Evolutionary conservation across 2,113 vertebrate genomes (phyloP).

Genomic region (Larimichthys crocea): DNA sequence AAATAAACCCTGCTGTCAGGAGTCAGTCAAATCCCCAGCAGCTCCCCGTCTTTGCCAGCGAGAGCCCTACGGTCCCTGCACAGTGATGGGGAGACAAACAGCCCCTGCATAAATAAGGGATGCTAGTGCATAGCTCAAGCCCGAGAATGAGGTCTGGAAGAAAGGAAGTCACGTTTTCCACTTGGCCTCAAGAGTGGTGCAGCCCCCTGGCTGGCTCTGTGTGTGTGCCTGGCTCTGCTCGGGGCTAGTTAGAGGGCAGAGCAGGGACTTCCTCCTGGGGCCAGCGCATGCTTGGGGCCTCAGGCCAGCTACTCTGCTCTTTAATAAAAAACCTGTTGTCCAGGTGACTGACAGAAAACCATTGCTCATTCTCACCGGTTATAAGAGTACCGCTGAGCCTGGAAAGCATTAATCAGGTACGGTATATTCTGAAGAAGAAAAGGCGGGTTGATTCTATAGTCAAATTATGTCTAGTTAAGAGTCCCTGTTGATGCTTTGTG

Average conservation of each 20-base stretch:
- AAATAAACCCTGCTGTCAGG: slow-evolving; percentile 81
- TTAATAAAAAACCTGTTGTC: slow-evolving; percentile 59
- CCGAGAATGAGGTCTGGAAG: slow-evolving; percentile 60
- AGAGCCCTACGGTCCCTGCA: slow-evolving; percentile 53
- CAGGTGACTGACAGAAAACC: slow-evolving; percentile 49
- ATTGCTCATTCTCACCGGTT: slow-evolving; percentile 39
- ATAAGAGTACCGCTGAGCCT: slow-evolving; percentile 27
- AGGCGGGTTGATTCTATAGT: slow-evolving; percentile 43
- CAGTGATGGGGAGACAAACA: slow-evolving; percentile 69
- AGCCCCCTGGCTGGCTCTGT: slow-evolving; percentile 66
- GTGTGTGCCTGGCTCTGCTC: slow-evolving; percentile 73
- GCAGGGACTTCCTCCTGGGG: slow-evolving; percentile 58
- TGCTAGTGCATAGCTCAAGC: slow-evolving; percentile 46
- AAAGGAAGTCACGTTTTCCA: slow-evolving; percentile 68
- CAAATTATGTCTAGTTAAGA: slow-evolving; percentile 52
- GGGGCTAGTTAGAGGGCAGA: slow-evolving; percentile 71
- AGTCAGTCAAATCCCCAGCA: slow-evolving; percentile 78
- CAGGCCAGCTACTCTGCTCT: slow-evolving; percentile 54
- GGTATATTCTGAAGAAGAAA: slow-evolving; percentile 26
- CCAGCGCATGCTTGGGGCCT: slow-evolving; percentile 41
- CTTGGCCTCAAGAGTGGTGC: slow-evolving; percentile 63
- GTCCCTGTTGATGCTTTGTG: slow-evolving; percentile 35
- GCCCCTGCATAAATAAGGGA: slow-evolving; percentile 66
- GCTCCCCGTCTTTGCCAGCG: slow-evolving; percentile 60
- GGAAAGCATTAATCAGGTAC: slow-evolving; percentile 26